These are phyloP conservation scores for Marisa cornuarietis DNA, from an alignment of 1,140 invertebrate genomes.

Conservation along the genomic window DNA sequence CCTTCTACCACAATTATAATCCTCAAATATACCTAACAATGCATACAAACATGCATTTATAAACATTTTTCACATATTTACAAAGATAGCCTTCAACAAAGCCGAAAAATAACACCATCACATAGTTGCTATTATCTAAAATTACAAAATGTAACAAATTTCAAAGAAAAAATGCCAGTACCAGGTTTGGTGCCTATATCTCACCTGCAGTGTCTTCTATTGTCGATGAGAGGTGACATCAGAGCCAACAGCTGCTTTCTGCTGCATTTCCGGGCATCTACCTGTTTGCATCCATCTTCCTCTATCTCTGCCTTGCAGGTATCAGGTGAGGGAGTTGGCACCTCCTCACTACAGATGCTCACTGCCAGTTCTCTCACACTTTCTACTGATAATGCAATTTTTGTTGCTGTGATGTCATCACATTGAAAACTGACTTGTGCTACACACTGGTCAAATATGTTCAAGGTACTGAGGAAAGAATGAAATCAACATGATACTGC, in stretches of 20 bases:
- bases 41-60: slow-evolving; percentile 1
- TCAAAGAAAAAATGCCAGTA: not conserved
- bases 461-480: not conserved
- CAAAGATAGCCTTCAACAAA: not conserved
- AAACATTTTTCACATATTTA: not conserved
- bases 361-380: slow-evolving; percentile 1
- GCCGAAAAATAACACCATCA: not conserved
- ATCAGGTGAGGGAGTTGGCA: not conserved
- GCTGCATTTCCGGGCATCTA: slow-evolving; percentile 8
- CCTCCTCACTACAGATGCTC: not conserved
- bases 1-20: not conserved
- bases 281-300: not conserved
- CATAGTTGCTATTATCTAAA: too few relatives aligned
- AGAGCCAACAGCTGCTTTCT: not conserved
- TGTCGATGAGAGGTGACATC: not conserved
- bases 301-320: not conserved
- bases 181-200: not conserved
- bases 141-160: too few relatives aligned
- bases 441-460: slow-evolving; percentile 17
- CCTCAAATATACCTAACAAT: not conserved
- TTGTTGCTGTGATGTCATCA: not conserved
- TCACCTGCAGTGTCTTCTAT: slow-evolving; percentile 13
- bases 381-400: not conserved
- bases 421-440: slow-evolving; percentile 24
- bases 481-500: not conserved